Base-by-base conservation (phyloP, 64 coral and sea anemone species). In the Platygyra sinensis region DNA sequence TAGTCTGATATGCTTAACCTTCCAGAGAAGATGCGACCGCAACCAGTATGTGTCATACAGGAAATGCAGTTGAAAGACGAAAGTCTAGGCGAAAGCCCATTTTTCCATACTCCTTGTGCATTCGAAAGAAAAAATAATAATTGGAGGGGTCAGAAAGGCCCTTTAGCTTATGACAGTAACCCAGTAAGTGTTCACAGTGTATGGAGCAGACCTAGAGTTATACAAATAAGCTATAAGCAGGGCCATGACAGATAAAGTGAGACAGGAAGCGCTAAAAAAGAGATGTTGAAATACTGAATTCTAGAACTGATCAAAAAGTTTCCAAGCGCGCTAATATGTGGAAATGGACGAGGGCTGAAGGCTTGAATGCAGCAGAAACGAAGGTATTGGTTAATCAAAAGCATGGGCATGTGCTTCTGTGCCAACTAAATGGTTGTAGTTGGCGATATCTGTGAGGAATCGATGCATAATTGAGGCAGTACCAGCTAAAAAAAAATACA, bases 31-130 rank as follows among this genome's bases (percentile, higher is more conserved):
- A 42, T 24, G 20, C 28, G 55, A 52, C 38, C 1, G 39, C 15
- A 22, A 75, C 12, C 2, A 87, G 42, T 10, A 10, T 19, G 29
- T 28, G n/a, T 18, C 74, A 30, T 27, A 87, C 75, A 49, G 85
- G 85, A 10, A 74, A 18, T 11, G 85, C 75, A 22, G 75, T 72
- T 11, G 52, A 72, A 88, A n/a, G 46, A 1, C 72, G 16, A n/a
- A 24, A 51, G 42, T 88, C 86, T 14, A 88, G 25, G 52, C 24
- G 52, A 61, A 32, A 32, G 15, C 73, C 72, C 13, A 76, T 14
- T 76, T 88, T 76, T 13, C 42, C 73, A 74, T 87, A 87, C 18
- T 30, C 85, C 69, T 75, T 87, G 2, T 55, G 67, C 32, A 85
- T 85, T 64, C 67, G 30, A 62, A 24, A 17, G 27, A 85, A 31